Evolutionary conservation across 1,140 invertebrate genomes (phyloP), one percentile per base, ranked within the genome.

Genomic region (Rhagoletis pomonella): DNA sequence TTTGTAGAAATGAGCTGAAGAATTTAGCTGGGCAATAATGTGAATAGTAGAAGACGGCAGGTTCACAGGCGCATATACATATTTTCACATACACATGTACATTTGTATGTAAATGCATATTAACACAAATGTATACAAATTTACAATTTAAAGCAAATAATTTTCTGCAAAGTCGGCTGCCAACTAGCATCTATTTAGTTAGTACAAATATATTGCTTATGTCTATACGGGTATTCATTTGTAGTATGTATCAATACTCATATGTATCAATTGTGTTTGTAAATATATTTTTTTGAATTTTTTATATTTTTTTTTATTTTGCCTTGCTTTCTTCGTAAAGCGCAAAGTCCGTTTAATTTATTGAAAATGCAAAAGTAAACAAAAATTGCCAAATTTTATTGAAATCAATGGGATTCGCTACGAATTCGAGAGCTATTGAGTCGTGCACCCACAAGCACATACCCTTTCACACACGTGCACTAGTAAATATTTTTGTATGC

Each of bases 331-430:
- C 64, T 42, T 67, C 39, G 64, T 67, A 67, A 12, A 12, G 5
- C 3, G 47, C 50, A 17, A 55, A 81, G 19, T 55, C n/a, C 6
- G n/a, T 81, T 81, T 81, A 81, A 81, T 81, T 55, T 81, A 81
- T 81, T 81, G 73, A 55, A 50, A 55, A 81, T 55, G 47, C 10
- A 73, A 73, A 73, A 73, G 42, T 44, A 73, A 73, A 73, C 67
- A 73, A 73, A 73, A 44, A 73, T 73, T 42, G 67, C 67, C 39
- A 73, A 73, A 73, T 73, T 29, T 44, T 73, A 73, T 44, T 44
- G 42, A 73, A 73, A 73, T 73, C 67, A 73, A 73, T 73, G 67
- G 39, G 67, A 47, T 44, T 47, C n/a, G 67, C 44, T 44, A 73
- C 17, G 42, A 73, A 73, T 44, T 14, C 10, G 14, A 44, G 12